These are phyloP conservation scores for Callipepla californica DNA, from an alignment of 2,113 vertebrate genomes.

Conservation along the genomic window DNA sequence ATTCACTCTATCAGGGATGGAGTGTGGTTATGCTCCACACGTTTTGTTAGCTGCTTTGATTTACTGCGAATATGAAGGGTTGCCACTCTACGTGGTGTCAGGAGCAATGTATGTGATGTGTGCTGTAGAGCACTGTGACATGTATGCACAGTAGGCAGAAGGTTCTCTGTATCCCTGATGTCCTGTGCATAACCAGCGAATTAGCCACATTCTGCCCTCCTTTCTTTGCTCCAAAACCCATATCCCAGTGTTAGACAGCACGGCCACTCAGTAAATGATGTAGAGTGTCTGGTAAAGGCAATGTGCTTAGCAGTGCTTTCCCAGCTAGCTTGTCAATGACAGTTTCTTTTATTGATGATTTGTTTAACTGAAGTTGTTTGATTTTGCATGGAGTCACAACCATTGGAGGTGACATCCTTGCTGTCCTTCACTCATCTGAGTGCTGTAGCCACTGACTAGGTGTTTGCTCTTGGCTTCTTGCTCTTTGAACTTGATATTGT, in stretches of 20 bases:
- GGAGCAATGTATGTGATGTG: neutral
- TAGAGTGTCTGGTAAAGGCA: accelerated
- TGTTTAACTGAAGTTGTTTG: neutral
- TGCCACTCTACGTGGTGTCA: neutral
- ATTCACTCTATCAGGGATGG: neutral
- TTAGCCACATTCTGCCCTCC: neutral
- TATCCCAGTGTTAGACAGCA: accelerated
- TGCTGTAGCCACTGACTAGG: neutral
- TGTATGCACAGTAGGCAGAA: neutral
- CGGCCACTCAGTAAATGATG: no score
- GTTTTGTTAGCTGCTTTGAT: neutral
- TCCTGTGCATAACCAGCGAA: neutral
- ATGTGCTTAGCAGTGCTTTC: neutral
- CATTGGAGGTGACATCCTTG: neutral
- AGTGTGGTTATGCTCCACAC: accelerated
- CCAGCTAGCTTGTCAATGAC: no score
- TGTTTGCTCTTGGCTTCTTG: neutral
- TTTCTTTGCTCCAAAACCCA: neutral
- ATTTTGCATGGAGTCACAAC: neutral
- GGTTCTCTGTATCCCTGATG: neutral
- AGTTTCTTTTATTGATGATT: neutral
- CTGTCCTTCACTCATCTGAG: neutral
- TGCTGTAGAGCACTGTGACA: neutral
- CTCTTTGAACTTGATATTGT: neutral
- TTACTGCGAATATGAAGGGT: accelerated